Conservation (phyloP, 2,888 invertebrate species). For the Prionchulus punctatus region DNA sequence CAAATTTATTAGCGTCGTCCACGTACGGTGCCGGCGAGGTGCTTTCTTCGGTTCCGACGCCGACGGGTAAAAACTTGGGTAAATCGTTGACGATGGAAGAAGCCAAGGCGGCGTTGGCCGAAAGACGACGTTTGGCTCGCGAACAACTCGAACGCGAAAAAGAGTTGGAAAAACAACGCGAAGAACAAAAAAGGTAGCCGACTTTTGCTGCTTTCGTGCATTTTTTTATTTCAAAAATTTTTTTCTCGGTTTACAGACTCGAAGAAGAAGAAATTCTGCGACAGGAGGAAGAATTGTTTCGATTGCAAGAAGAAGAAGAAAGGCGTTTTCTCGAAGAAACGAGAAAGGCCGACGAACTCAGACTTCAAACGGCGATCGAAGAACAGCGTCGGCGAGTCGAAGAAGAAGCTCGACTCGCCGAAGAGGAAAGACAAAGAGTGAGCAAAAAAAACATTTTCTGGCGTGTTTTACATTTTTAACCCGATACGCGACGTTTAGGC, state of each 20-base stretch:
- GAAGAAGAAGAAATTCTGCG: constrained; percentile 1
- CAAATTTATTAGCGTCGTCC: no score
- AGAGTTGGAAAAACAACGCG: constrained; percentile 1
- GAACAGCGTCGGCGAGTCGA: background rate
- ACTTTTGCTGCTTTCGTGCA: background rate
- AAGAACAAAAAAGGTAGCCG: background rate
- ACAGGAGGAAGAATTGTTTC: constrained; percentile 11
- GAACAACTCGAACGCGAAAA: background rate
- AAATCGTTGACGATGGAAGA: background rate
- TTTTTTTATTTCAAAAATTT: background rate
- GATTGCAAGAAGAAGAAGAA: constrained; percentile 6
- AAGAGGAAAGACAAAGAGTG: no score
- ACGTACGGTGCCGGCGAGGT: background rate
- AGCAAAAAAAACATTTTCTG: no score
- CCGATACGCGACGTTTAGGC: no score
- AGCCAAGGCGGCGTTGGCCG: constrained; percentile 1
- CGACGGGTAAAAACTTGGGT: background rate
- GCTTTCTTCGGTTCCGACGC: background rate
- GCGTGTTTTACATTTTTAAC: no score
- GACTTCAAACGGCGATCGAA: background rate
- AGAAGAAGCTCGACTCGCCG: background rate
- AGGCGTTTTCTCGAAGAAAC: background rate
- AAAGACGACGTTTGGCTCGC: background rate
- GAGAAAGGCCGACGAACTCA: background rate
- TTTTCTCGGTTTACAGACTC: background rate